Evolutionary conservation across 2,113 vertebrate species (phyloP).

Genomic region (Podilymbus podiceps): DNA sequence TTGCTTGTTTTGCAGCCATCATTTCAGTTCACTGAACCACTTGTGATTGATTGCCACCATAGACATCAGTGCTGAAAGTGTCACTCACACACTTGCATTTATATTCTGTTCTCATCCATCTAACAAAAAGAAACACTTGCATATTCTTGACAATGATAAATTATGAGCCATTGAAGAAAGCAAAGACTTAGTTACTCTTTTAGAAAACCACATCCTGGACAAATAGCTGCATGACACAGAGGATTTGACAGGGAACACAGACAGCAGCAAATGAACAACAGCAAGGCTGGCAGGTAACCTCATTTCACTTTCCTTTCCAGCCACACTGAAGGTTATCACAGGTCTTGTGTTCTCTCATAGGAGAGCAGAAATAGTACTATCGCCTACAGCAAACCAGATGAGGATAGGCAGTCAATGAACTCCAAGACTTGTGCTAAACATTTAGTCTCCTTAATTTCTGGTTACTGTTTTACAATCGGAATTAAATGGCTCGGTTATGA

Average conservation of each 20-base stretch:
- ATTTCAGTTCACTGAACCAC: not conserved
- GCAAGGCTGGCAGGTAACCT: not conserved
- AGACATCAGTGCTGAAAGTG: not conserved
- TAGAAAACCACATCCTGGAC: constrained; percentile 35
- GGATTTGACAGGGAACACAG: not conserved
- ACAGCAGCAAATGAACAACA: not conserved
- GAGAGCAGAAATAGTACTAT: not conserved
- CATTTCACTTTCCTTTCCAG: constrained; percentile 2
- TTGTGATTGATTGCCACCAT: constrained; percentile 7
- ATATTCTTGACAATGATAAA: constrained; percentile 67
- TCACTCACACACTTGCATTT: constrained; percentile 42
- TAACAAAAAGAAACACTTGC: constrained; percentile 21
- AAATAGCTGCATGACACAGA: constrained; percentile 32
- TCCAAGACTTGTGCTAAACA: not conserved
- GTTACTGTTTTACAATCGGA: not conserved
- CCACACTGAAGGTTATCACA: not conserved
- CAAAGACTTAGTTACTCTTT: constrained; percentile 49
- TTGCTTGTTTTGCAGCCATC: not conserved
- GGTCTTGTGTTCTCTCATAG: not conserved
- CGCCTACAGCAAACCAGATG: fast-evolving
- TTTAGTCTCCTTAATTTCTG: not conserved
- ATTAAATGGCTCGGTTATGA: not conserved
- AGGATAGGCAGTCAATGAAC: not conserved
- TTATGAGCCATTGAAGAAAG: constrained; percentile 28
- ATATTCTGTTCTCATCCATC: constrained; percentile 40